These are phyloP conservation scores for Nowickia ferox DNA, from an alignment of 2,888 invertebrate genomes.

Conservation along the genomic window DNA sequence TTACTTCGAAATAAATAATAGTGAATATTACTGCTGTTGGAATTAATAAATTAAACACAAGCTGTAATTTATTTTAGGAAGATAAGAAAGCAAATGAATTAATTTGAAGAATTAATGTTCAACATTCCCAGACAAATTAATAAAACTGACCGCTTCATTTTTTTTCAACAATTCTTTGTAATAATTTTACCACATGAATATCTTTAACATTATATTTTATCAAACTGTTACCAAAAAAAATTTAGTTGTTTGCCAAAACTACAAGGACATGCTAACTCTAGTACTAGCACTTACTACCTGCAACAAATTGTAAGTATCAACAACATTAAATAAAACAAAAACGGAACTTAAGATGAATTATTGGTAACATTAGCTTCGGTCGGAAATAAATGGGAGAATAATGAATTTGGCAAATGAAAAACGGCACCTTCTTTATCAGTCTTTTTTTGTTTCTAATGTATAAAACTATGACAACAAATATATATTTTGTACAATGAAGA, in stretches of 20 bases:
- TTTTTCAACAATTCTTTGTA: not conserved
- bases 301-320: slow-evolving; percentile 10
- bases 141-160: not conserved
- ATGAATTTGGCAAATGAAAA: slow-evolving; percentile 16
- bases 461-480: slow-evolving; percentile 2
- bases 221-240: slow-evolving; percentile 5
- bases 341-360: slow-evolving; percentile 15
- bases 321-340: not conserved
- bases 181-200: slow-evolving; percentile 10
- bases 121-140: not conserved
- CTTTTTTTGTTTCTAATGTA: slow-evolving; percentile 22
- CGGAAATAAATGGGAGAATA: not conserved
- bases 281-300: too few species aligned
- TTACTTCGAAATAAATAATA: too few species aligned
- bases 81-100: not conserved
- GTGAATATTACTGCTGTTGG: too few species aligned
- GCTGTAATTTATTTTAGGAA: too few species aligned
- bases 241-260: not conserved
- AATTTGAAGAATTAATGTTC: not conserved
- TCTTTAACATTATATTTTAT: not conserved
- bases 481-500: slow-evolving; percentile 10
- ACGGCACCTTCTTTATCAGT: not conserved
- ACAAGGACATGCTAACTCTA: slow-evolving; percentile 2
- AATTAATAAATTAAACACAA: too few species aligned
- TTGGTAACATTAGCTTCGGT: slow-evolving; percentile 15